Evolutionary conservation across 2,797 vertebrate genomes (phyloP), one percentile per base, ranked within the genome.

Genomic region (Sebastes goodei): DNA sequence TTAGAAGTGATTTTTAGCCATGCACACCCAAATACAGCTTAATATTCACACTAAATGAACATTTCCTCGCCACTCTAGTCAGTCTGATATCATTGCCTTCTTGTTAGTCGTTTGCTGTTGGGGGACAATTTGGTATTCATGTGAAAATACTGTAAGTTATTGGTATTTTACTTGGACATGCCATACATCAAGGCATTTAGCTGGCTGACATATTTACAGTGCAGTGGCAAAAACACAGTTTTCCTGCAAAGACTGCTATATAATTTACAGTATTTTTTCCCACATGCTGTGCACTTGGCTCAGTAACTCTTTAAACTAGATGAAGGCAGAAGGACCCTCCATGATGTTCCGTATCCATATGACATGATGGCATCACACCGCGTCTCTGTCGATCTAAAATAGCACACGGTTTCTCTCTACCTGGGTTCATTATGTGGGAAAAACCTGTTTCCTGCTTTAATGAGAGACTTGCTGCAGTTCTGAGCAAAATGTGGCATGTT

Each of bases 381-480:
- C 12, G 9, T 8, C 62, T 29, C 57, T 6, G 29, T 53, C 78
- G n/a, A 62, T 78, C 81, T 67, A 67, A 89, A 88, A 85, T 78
- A 90, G 77, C 71, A 56, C 65, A 25, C 52, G 4, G 76, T 61
- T 23, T 68, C 66, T 27, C 63, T n/a, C 60, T 49, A 76, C 83
- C 64, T 55, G 59, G 65, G 82, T 84, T 90, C 73, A 84, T 81
- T 78, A 84, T 33, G 71, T 15, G 72, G 32, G 35, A 46, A 66
- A 83, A 78, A 66, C 49, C 49, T 29, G 59, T 75, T 78, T 74
- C 75, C 75, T 59, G 69, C 68, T 87, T 76, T 87, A 84, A 90
- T 89, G 76, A 87, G 76, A 87, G 81, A 82, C 60, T 49, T 61
- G 49, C 86, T 78, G 82, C 79, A 76, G 83, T 79, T 85, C 80